Evolutionary conservation across 1,140 invertebrate genomes (phyloP), one percentile per base, ranked within the genome.

Genomic region (Bombus ignitus): DNA sequence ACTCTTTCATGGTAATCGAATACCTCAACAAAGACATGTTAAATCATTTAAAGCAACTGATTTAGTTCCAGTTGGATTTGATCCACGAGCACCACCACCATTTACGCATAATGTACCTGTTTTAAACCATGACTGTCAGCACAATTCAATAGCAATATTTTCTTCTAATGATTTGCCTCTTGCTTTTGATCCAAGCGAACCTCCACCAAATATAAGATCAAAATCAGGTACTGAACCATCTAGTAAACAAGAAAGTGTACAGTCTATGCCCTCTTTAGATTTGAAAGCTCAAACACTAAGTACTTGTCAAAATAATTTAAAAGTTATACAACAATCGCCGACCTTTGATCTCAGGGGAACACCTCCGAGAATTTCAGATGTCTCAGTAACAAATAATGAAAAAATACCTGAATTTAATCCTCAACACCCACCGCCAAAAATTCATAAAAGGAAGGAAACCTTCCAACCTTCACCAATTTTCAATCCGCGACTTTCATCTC

Each of bases 401-500:
- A 66, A 82, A 18, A 35, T 86, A 32, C 80, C 74, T 15, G 81
- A 80, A 59, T 91, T 88, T 39, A 77, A 88, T 65, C 70, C 85
- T 47, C 82, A 80, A 70, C 83, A 85, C 18, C 84, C 82, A 80
- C 81, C 87, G 1, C 72, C 79, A 72, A 92, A 83, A 81, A 82
- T 89, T 37, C 3, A 80, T 25, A 84, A 59, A 47, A 77, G 44
- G 25, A 53, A 75, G 22, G 73, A 92, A 37, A 77, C 70, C 79
- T n/a, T 89, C 13, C 88, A 92, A 74, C 86, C 91, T 42, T 89
- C 92, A 32, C 83, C 87, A 1, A 83, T 88, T 1, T 93, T 93
- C 28, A 90, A 92, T 88, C 92, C 92, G 0, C 78, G 91, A 22
- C 78, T 91, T 6, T 89, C 88, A 0, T 72, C 76, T 1, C 89